Conservation (phyloP, 2,888 invertebrate genomes). For the Linyphia triangularis region DNA sequence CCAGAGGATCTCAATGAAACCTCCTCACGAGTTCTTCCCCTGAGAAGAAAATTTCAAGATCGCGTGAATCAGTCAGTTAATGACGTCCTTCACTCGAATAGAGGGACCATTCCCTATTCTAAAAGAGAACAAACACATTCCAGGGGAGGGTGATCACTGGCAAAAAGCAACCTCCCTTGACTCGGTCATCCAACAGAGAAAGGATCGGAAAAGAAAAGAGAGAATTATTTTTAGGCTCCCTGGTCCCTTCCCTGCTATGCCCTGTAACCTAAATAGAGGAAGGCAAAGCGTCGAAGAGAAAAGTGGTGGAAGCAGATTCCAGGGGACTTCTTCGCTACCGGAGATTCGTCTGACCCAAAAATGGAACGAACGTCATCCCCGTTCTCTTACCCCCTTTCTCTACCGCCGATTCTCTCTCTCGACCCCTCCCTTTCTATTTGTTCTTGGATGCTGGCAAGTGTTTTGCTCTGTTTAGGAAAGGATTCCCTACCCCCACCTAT, state of each 20-base stretch:
- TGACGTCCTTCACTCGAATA: conserved; percentile 23
- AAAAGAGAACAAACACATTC: not conserved
- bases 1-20: not conserved
- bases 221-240: conserved; percentile 67
- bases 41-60: conserved; percentile 47
- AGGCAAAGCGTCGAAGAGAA: conserved; percentile 63
- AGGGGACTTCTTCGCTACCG: conserved; percentile 53
- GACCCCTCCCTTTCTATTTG: conserved; percentile 67
- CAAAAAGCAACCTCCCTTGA: conserved; percentile 54
- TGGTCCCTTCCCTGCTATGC: conserved; percentile 51
- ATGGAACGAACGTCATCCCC: conserved; percentile 74
- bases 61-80: conserved; percentile 56
- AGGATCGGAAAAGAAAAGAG: conserved; percentile 55
- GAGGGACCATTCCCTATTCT: conserved; percentile 24
- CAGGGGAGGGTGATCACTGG: conserved; percentile 45
- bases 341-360: conserved; percentile 68
- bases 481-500: conserved; percentile 56
- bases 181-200: conserved; percentile 34
- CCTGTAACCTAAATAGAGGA: conserved; percentile 72
- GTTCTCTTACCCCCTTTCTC: conserved; percentile 69
- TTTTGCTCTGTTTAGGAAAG: conserved; percentile 74
- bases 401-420: conserved; percentile 25
- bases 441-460: conserved; percentile 74
- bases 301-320: conserved; percentile 75
- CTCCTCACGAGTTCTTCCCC: not conserved